phyloP scores from a whole-genome alignment of 2,113 vertebrate genomes.

The Lamprotornis superbus region DNA sequence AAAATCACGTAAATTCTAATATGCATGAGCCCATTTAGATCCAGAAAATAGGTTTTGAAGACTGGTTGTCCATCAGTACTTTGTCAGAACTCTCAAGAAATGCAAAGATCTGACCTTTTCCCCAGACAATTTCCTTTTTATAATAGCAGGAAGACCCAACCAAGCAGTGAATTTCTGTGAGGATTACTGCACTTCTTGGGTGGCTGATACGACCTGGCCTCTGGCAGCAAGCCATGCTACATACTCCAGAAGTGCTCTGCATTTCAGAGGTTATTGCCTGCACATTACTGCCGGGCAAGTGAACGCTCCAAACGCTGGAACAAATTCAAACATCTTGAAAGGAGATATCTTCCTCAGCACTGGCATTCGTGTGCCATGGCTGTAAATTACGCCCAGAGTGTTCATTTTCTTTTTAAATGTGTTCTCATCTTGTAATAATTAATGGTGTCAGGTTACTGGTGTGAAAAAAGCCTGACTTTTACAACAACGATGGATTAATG shows the following conservation, averaged over 20 bases:
- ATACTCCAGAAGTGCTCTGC: not conserved
- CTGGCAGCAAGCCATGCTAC: not conserved
- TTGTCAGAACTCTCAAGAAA: not conserved
- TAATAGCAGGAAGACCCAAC: slow-evolving; percentile 22
- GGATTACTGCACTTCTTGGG: slow-evolving; percentile 46
- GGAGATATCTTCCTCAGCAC: not conserved
- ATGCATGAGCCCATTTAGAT: not conserved
- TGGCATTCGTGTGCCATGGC: slow-evolving; percentile 16
- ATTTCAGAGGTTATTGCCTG: slow-evolving; percentile 12
- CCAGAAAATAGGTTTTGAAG: not conserved
- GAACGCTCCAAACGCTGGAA: not conserved
- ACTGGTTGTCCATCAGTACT: not conserved
- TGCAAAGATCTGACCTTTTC: not conserved
- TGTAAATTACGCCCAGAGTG: slow-evolving; percentile 60
- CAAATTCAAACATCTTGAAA: slow-evolving; percentile 19
- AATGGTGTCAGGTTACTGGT: slow-evolving; percentile 66
- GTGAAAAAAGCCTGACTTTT: slow-evolving; percentile 60
- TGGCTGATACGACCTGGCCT: slow-evolving; percentile 10
- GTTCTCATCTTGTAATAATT: slow-evolving; percentile 66
- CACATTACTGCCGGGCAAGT: slow-evolving; percentile 10
- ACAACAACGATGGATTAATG: slow-evolving; percentile 65
- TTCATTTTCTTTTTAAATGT: slow-evolving; percentile 68
- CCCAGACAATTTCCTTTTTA: slow-evolving; percentile 6
- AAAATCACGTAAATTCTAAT: not conserved
- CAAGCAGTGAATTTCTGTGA: slow-evolving; percentile 9